Conservation (phyloP, 2,797 vertebrate genomes). For the Gobionotothen gibberifrons region DNA sequence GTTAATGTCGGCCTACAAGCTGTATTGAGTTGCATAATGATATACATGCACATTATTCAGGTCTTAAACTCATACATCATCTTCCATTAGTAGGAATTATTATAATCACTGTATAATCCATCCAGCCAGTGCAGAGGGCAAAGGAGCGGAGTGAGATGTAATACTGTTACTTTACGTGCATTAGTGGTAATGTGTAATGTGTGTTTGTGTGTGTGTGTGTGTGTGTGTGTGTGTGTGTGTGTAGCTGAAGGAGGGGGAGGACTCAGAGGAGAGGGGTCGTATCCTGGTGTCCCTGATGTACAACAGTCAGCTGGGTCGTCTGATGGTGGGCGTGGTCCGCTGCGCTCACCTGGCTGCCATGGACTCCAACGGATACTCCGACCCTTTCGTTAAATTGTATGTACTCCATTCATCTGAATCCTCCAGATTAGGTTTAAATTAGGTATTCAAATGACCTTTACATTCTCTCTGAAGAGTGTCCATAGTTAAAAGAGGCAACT, state of each 20-base stretch:
- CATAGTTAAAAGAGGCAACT: no score
- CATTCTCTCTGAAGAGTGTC: no score
- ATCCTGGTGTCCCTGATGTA: conserved; percentile 94
- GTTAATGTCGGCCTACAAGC: no score
- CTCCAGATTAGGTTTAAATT: background rate
- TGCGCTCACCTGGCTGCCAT: conserved; percentile 95
- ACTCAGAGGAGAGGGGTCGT: conserved; percentile 92
- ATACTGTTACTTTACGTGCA: background rate
- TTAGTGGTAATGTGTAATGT: background rate
- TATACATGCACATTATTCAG: background rate
- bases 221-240: conserved; percentile 13
- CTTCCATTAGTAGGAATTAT: conserved; percentile 37
- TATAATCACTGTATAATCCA: conserved; percentile 23
- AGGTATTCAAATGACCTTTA: no score
- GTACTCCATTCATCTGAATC: conserved; percentile 29
- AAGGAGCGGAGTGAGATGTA: background rate
- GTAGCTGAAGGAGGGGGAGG: conserved; percentile 83
- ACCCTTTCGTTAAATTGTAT: conserved; percentile 96
- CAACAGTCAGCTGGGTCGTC: conserved; percentile 90
- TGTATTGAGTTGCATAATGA: conserved; percentile 4
- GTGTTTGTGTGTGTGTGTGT: background rate
- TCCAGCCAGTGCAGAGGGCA: background rate
- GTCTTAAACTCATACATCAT: conserved; percentile 8
- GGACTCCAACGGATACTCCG: conserved; percentile 97
- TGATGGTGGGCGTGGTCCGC: conserved; percentile 93